phyloP scores from a whole-genome alignment of 2,888 invertebrate genomes.

The Caenorhabditis drosophilae region DNA sequence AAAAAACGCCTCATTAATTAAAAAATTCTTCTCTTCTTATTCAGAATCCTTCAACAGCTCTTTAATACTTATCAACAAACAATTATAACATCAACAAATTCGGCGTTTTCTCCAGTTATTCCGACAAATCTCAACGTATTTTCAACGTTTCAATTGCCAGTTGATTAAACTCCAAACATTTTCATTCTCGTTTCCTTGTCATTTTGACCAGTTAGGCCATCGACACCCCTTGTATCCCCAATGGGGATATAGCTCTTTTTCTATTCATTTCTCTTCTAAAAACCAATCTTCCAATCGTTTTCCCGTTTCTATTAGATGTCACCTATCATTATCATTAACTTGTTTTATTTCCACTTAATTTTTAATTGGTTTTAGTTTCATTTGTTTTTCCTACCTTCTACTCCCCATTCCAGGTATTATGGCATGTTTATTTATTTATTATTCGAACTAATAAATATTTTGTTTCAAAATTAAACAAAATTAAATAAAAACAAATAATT shows the following conservation, averaged over 20 bases:
- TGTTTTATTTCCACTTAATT: too few species aligned
- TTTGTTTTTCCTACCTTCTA: background rate
- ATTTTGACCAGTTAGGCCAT: conserved; percentile 14
- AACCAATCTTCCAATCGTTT: too few species aligned
- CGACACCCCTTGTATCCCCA: conserved; percentile 41
- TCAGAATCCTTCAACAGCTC: conserved; percentile 18
- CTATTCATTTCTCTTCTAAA: too few species aligned
- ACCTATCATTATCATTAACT: too few species aligned
- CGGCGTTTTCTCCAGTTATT: background rate
- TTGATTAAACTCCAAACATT: conserved; percentile 3
- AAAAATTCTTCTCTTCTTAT: background rate
- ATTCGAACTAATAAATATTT: background rate
- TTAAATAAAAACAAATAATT: background rate
- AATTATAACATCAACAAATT: background rate
- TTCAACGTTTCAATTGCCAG: conserved; percentile 9
- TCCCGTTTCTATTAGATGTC: too few species aligned
- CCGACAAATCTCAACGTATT: background rate
- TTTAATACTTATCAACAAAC: background rate
- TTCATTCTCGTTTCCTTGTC: conserved; percentile 19
- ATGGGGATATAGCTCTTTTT: conserved; percentile 32
- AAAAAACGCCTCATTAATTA: background rate
- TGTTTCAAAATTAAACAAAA: background rate
- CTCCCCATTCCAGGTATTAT: background rate
- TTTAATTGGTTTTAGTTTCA: too few species aligned
- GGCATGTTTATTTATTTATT: background rate